phyloP scores from a whole-genome alignment of 64 coral and sea anemone genomes.

The Pachyseris speciosa region DNA sequence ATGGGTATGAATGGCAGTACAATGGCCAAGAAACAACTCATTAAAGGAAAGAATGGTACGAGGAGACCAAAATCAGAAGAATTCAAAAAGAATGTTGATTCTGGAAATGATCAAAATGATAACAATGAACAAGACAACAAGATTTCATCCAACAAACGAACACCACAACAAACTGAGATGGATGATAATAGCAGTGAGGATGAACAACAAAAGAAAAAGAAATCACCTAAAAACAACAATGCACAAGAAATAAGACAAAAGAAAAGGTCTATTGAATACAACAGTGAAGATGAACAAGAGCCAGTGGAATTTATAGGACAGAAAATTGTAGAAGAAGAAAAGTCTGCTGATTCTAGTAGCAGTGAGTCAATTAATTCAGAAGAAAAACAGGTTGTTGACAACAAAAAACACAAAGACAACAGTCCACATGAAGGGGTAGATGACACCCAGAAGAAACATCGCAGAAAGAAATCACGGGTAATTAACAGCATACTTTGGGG shows the following conservation, averaged over 20 bases:
- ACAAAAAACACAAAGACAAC: background rate
- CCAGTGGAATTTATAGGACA: background rate
- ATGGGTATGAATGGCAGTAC: background rate
- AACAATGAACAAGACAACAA: slow-evolving; percentile 10
- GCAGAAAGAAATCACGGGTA: slow-evolving; percentile 25
- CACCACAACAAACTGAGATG: background rate
- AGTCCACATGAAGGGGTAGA: background rate
- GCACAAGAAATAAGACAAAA: background rate
- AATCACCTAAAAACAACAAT: background rate
- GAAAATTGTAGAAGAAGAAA: background rate
- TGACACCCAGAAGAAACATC: background rate
- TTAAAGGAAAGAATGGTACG: background rate
- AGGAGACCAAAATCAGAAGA: background rate
- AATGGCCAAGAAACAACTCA: background rate
- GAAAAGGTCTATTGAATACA: background rate
- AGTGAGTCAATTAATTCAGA: background rate
- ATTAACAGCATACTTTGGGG: too few species aligned
- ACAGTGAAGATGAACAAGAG: background rate
- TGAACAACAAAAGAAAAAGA: background rate
- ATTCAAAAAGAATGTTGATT: background rate
- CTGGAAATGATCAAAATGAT: background rate
- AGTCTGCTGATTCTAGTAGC: background rate
- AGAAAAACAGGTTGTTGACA: background rate
- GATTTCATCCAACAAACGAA: background rate
- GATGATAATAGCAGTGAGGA: background rate